Evolutionary conservation across 1,140 invertebrate species (phyloP), one percentile per base, ranked within the genome.

Genomic region (Copidosoma floridanum): DNA sequence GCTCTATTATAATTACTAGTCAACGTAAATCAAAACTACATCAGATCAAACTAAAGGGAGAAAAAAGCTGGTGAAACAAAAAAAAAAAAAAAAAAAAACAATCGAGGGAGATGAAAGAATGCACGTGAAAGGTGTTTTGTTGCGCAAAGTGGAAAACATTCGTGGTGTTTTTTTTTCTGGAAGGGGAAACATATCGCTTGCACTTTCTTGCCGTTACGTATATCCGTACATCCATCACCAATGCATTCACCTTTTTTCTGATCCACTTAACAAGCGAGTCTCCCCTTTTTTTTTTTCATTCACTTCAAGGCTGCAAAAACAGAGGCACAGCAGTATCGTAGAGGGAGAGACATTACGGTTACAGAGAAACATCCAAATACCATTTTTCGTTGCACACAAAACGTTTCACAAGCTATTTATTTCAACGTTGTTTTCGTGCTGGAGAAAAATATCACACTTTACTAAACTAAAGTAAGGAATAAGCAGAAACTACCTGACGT

Each of bases 161-260:
- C n/a, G n/a, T n/a, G n/a, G n/a, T 41, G n/a, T 10, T 51, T 51
- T 16, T 59, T 43, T 43, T 12, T 18, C 18, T 11, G 11, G 32
- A 8, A 14, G 23, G 20, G 29, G 16, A 38, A 40, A 40, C 54
- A 38, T 16, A 58, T 18, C 37, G 24, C 11, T 47, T 51, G 51
- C 50, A 57, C 21, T 58, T 57, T 50, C 6, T n/a, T n/a, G n/a
- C n/a, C n/a, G n/a, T n/a, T n/a, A n/a, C n/a, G n/a, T n/a, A n/a
- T n/a, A n/a, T n/a, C n/a, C 6, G 41, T 48, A 37, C 68, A 66
- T 71, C 72, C 71, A 73, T 70, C 72, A 74, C 73, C 73, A 73
- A 63, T 73, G 65, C 62, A 66, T 61, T 54, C 37, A 41, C 32
- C 43, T 32, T 24, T 12, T 14, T 38, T 47, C 53, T 53, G n/a